phyloP scores from a whole-genome alignment of 2,797 vertebrate genomes.

The Adrianichthys oophorus region DNA sequence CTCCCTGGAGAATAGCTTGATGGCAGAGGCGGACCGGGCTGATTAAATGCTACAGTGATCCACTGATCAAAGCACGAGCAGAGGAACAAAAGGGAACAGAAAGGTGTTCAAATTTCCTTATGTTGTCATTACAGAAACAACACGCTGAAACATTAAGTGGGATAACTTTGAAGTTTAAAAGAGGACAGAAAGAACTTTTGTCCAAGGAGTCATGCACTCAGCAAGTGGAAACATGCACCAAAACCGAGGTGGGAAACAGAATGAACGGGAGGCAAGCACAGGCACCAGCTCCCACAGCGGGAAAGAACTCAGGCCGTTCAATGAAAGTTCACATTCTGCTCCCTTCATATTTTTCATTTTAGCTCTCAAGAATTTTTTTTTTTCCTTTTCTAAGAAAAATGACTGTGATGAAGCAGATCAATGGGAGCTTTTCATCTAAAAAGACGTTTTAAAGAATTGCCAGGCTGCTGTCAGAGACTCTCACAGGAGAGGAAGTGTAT shows the following conservation, averaged over 20 bases:
- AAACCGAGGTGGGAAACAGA: constrained; percentile 49
- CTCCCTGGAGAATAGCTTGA: constrained; percentile 51
- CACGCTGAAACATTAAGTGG: constrained; percentile 23
- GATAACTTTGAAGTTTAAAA: constrained; percentile 29
- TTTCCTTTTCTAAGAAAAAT: constrained; percentile 29
- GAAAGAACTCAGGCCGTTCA: constrained; percentile 57
- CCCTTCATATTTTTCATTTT: constrained; percentile 59
- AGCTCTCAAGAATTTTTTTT: constrained; percentile 36
- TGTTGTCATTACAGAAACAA: constrained; percentile 45
- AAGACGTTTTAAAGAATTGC: constrained; percentile 51
- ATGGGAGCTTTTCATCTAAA: constrained; percentile 57
- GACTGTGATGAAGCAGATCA: constrained; percentile 41
- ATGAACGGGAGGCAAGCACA: constrained; percentile 60
- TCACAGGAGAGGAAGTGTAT: constrained; percentile 19
- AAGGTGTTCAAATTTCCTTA: constrained; percentile 46
- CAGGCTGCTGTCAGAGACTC: constrained; percentile 38
- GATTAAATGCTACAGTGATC: constrained; percentile 72
- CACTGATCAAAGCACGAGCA: constrained; percentile 62
- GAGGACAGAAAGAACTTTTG: constrained; percentile 15
- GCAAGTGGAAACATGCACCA: constrained; percentile 34
- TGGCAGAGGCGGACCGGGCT: constrained; percentile 53
- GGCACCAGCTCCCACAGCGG: constrained; percentile 43
- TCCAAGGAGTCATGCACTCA: constrained; percentile 19
- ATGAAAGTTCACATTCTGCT: constrained; percentile 52
- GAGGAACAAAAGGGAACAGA: constrained; percentile 29